Percentiles rank a stretch among this genome's conserved stretches.
These are phyloP conservation scores for Heliangelus exortis DNA, from an alignment of 2,797 vertebrate genomes.

Conservation along the genomic window DNA sequence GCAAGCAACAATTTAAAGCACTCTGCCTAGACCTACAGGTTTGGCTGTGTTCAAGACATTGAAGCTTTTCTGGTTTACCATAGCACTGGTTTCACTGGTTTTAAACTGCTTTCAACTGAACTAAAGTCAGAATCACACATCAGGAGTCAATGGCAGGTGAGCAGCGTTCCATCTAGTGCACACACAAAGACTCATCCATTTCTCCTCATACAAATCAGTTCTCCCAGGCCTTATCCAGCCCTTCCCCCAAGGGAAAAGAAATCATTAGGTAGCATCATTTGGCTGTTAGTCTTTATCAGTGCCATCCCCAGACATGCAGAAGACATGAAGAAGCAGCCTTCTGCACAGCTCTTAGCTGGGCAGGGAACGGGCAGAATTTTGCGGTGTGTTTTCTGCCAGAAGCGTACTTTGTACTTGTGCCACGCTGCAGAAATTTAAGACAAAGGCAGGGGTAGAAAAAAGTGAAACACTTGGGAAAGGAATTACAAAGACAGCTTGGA, in stretches of 20 bases:
- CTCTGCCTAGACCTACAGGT: not conserved
- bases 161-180: not conserved
- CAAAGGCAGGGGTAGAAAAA: not conserved
- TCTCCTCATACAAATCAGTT: not conserved
- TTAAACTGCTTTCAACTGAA: not conserved
- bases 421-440: slow-evolving; percentile 54
- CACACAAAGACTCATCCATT: not conserved
- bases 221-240: not conserved
- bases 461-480: slow-evolving; percentile 9
- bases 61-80: not conserved
- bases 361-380: slow-evolving; percentile 5
- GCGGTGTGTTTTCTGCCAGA: not conserved
- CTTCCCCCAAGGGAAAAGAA: slow-evolving; percentile 9
- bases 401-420: slow-evolving; percentile 6
- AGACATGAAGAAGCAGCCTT: not conserved
- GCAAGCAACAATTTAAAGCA: not conserved
- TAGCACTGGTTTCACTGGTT: not conserved
- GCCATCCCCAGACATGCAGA: not conserved
- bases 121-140: not conserved
- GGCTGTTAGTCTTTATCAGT: not conserved
- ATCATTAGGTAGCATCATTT: slow-evolving; percentile 26
- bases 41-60: not conserved
- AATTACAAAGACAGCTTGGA: slow-evolving; percentile 1
- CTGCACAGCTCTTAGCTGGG: not conserved
- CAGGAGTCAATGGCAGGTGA: not conserved